Base-by-base conservation (phyloP, 2,113 vertebrate species). In the Corythornis madagascariensis region DNA sequence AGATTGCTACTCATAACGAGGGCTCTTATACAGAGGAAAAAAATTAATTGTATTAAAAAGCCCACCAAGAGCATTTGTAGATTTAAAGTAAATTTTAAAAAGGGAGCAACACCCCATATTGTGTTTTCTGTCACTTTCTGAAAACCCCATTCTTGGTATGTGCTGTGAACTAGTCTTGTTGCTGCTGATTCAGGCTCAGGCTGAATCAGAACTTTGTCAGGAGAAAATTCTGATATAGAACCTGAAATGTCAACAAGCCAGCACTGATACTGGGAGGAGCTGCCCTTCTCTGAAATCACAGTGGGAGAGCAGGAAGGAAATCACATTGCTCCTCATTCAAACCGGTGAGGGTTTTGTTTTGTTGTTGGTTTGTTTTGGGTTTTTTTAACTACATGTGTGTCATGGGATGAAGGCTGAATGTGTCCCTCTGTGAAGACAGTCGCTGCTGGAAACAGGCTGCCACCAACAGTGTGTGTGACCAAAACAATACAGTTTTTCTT, bases 71-170 rank as follows among this genome's bases (percentile, higher is more conserved):
- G 11, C 25, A 66, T 45, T 81, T 79, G 74, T 85, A 60, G 50
- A 74, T 86, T 86, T 71, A 8, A 88, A 92, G 90, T 86, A 42
- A 55, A 15, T 90, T 93, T 84, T 90, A 19, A 86, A 91, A 83
- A 86, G 80, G 83, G 75, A 82, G 59, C 42, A 94, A 76, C 77
- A 93, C 71, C 52, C 89, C 88, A 83, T 88, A 88, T 89, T 95
- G 78, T 91, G 80, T 93, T 95, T 95, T 82, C 91, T 95, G 86
- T 88, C 92, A 84, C 90, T 93, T 93, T 71, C 78, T 88, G 82
- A 90, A 92, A 83, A 87, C 66, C 57, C 21, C 69, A 25, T 79
- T 79, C 73, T 86, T 93, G 84, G 86, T 95, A 65, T 87, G 86
- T 94, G 77, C 80, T 89, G 45, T 50, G 77, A 96, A 52, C 94